phyloP scores from a whole-genome alignment of 2,113 vertebrate species.

The Odontesthes bonariensis region DNA sequence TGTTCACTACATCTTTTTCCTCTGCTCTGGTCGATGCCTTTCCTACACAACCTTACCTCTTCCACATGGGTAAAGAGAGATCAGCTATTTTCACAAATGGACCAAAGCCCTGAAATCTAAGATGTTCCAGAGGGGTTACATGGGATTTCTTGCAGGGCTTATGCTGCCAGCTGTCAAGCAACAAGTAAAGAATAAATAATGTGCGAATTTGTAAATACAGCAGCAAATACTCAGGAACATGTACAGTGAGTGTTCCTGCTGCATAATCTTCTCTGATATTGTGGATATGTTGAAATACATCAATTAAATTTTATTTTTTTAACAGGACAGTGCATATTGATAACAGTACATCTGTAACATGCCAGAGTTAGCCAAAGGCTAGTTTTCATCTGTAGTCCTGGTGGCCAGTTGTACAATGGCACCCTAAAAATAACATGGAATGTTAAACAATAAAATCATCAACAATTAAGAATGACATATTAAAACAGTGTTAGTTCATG shows the following conservation, averaged over 20 bases:
- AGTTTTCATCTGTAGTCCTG: too few species aligned
- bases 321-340: too few species aligned
- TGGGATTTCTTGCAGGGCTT: neutral
- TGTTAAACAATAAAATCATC: too few species aligned
- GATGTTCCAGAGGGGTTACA: neutral
- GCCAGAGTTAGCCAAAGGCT: too few species aligned
- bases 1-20: neutral
- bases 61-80: neutral
- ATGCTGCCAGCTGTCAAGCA: neutral
- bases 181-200: neutral
- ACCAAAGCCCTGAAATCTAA: neutral
- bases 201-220: neutral
- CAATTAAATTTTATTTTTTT: too few species aligned
- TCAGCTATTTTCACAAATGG: neutral
- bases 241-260: neutral
- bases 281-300: too few species aligned
- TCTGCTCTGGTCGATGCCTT: neutral
- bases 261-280: neutral
- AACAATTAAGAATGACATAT: too few species aligned
- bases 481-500: too few species aligned
- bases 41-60: conserved; percentile 3
- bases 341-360: too few species aligned
- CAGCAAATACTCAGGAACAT: neutral
- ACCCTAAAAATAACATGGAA: too few species aligned
- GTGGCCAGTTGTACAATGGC: too few species aligned